These are phyloP conservation scores for Epistrophella euchroma DNA, from an alignment of 2,888 invertebrate genomes.

Conservation along the genomic window DNA sequence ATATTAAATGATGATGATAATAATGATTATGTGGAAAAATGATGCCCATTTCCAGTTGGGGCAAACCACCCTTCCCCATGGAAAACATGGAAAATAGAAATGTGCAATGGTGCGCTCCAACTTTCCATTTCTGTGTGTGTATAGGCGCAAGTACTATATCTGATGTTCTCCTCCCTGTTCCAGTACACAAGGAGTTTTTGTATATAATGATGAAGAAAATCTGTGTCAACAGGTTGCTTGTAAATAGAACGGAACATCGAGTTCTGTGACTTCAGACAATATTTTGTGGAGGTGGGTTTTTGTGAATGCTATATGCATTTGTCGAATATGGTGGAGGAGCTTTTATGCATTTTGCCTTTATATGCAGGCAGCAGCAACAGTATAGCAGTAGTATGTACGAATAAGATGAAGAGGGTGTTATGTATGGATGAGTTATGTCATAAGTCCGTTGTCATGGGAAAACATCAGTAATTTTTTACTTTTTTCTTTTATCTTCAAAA, in stretches of 20 bases:
- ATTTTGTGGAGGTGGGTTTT: constrained; percentile 51
- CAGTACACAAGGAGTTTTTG: constrained; percentile 17
- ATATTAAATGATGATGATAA: background rate
- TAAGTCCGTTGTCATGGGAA: constrained; percentile 62
- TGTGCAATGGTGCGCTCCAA: constrained; percentile 46
- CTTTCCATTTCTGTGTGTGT: constrained; percentile 34
- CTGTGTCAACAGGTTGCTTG: constrained; percentile 76
- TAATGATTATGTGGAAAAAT: constrained; percentile 34
- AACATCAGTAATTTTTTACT: background rate
- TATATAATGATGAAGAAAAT: constrained; percentile 56
- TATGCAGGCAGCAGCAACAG: constrained; percentile 9
- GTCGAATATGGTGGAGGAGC: constrained; percentile 47
- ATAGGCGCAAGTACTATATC: constrained; percentile 2
- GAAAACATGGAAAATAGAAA: constrained; percentile 58
- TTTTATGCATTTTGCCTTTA: constrained; percentile 43
- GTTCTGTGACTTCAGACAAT: constrained; percentile 66
- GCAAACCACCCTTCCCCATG: constrained; percentile 28
- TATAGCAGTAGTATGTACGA: background rate
- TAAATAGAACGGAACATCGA: constrained; percentile 75
- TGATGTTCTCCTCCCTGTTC: constrained; percentile 28
- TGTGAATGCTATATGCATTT: constrained; percentile 43
- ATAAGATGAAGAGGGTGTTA: constrained; percentile 44
- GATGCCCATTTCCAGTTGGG: constrained; percentile 68
- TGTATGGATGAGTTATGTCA: constrained; percentile 59
- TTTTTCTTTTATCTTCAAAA: constrained; percentile 14